Evolutionary conservation across 2,797 vertebrate genomes (phyloP), one percentile per base, ranked within the genome.

Genomic region (Myripristis murdjan): DNA sequence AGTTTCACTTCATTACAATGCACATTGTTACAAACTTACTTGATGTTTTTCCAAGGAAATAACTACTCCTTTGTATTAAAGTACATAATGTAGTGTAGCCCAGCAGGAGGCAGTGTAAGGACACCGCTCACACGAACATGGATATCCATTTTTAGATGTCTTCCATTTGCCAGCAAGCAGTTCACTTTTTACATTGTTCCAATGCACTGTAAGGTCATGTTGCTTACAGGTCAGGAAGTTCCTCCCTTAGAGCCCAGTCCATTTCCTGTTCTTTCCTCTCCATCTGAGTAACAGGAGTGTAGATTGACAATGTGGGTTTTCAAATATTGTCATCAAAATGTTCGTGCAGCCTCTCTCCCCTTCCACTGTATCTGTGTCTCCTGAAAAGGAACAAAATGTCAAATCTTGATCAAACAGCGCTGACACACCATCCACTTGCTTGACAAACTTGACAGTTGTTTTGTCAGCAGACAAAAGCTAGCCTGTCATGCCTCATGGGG

Each of bases 271-370:
- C 52, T 75, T n/a, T n/a, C 51, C 28, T 69, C 35, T 3, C 47
- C 26, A 4, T 60, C 57, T 61, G 57, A 64, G 23, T 20, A 60
- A 46, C 72, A 68, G 39, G 31, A 28, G 59, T 24, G 59, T 8
- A 8, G 49, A 15, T 67, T 7, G 1, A 20, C 11, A 22, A 4
- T 43, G 60, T 20, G 37, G 44, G 54, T 4, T 44, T 23, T 79
- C 66, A 94, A 64, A 91, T 70, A 43, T 65, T 51, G 52, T 85
- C 90, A 35, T 93, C 90, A 58, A 89, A 59, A 33, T 74, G 55
- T 31, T 94, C 90, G 1, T 58, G 83, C 70, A 95, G 90, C 70
- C 92, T 75, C 57, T 92, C 86, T 20, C 87, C 75, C 70, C 87
- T 68, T 85, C 48, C 70, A 1, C 14, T 72, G 70, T 68, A 37